Percentiles rank a stretch among this genome's conserved stretches.
These are phyloP conservation scores for Ridgeia piscesae DNA, from an alignment of 1,140 invertebrate species.

Conservation along the genomic window DNA sequence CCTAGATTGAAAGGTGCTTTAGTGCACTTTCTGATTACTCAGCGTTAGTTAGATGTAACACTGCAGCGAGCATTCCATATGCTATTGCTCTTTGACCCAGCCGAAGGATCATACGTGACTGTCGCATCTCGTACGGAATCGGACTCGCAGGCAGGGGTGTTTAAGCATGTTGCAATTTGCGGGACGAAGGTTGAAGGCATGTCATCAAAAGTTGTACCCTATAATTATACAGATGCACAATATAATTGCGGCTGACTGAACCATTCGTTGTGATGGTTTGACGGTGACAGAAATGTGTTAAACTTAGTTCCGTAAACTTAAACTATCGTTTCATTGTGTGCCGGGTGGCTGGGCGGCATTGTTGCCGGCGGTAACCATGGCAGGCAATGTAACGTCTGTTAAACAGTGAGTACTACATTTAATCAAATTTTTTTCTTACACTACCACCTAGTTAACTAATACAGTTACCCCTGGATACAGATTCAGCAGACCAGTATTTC, in stretches of 20 bases:
- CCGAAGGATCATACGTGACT: background rate
- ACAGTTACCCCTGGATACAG: background rate
- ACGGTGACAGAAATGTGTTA: too few species aligned
- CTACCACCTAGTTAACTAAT: background rate
- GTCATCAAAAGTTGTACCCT: background rate
- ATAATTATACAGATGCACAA: background rate
- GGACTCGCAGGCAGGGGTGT: background rate
- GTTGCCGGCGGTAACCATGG: background rate
- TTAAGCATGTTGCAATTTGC: background rate
- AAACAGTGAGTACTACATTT: background rate
- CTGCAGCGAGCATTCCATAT: background rate
- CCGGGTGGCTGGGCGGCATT: background rate
- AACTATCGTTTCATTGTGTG: background rate
- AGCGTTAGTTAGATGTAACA: background rate
- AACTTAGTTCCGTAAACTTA: too few species aligned
- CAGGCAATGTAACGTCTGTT: background rate
- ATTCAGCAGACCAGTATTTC: background rate
- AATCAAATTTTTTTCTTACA: background rate
- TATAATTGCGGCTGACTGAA: background rate
- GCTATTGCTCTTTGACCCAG: background rate
- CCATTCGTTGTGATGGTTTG: background rate
- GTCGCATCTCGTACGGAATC: background rate
- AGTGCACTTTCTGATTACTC: background rate
- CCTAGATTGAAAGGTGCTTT: background rate
- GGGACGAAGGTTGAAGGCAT: background rate